A percentile compares a stretch with the other conserved stretches of the same genome.
Conservation (phyloP, 2,113 vertebrate genomes). For the Cheirogaleus medius region DNA sequence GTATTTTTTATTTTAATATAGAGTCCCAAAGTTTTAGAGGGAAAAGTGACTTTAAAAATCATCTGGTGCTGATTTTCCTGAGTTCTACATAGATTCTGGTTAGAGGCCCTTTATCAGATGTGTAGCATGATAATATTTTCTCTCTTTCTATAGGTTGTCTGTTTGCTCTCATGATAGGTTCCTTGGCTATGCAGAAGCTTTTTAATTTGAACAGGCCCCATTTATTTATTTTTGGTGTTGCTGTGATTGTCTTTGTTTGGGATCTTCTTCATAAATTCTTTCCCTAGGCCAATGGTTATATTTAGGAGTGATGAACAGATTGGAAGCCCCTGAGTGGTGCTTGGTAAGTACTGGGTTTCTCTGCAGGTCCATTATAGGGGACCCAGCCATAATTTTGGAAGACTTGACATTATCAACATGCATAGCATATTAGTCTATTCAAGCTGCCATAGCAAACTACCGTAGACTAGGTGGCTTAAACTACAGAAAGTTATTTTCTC, state of each 20-base stretch:
- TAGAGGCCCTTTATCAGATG: too few relatives aligned
- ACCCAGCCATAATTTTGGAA: background rate
- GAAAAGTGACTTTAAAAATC: background rate
- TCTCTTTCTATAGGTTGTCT: too few relatives aligned
- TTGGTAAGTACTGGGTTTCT: background rate
- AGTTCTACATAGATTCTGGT: too few relatives aligned
- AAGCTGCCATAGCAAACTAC: background rate
- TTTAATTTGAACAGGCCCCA: too few relatives aligned
- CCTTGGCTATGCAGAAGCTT: too few relatives aligned
- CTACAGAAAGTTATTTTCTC: background rate
- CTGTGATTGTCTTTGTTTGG: too few relatives aligned
- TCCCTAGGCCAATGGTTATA: too few relatives aligned
- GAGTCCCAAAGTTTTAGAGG: background rate
- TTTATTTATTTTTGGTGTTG: too few relatives aligned
- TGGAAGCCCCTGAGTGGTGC: background rate
- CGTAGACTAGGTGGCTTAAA: background rate
- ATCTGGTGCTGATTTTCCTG: background rate
- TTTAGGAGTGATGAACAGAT: background rate
- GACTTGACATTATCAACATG: background rate
- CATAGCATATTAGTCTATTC: background rate
- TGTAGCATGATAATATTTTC: too few relatives aligned
- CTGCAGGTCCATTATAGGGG: background rate
- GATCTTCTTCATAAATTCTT: too few relatives aligned
- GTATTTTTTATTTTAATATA: background rate
- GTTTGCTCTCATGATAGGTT: too few relatives aligned